Evolutionary conservation across 1,140 invertebrate genomes (phyloP), one percentile per base, ranked within the genome.

Genomic region (Drosophila subobscura): DNA sequence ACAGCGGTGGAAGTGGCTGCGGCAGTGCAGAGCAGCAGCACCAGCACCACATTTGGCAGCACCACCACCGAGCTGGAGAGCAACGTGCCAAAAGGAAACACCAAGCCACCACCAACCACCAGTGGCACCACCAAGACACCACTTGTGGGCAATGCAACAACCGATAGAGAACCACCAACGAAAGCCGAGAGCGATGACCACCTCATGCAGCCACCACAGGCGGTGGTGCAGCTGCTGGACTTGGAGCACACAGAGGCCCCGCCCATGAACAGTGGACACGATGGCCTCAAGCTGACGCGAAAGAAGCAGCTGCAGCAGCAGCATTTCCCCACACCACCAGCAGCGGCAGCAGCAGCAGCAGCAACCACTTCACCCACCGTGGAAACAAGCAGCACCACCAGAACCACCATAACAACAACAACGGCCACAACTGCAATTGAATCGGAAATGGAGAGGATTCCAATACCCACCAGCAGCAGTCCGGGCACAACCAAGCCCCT

Each of bases 251-350:
- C 78, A 23, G 64, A 33, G 4, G 64, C 79, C 5, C 72, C 84
- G 27, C 67, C 77, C 0, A 57, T 67, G 7, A 65, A 68, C 52
- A 89, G 56, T 27, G 90, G 90, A 2, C 90, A 91, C 56, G 90
- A 91, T 64, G 90, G 90, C 7, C 54, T 67, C 5, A 91, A 91
- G 59, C 46, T 74, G 5, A 91, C 90, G 20, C 77, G 56, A 7
- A 91, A 91, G 50, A 91, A 91, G 58, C 90, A 91, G 73, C 58
- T 91, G 16, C 68, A 80, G 37, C 84, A 89, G 67, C 88, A 91
- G 47, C 77, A 90, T 22, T 91, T 71, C 45, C 63, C 50, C n/a
- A 5, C 41, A 25, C 37, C 42, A 22, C 10, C 42, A 37, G 4
- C 55, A 61, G 44, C 75, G 72, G 33, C 70, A 63, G 27, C 61